These are phyloP conservation scores for Noctua fimbriata DNA, from an alignment of 2,888 invertebrate species.

Conservation along the genomic window DNA sequence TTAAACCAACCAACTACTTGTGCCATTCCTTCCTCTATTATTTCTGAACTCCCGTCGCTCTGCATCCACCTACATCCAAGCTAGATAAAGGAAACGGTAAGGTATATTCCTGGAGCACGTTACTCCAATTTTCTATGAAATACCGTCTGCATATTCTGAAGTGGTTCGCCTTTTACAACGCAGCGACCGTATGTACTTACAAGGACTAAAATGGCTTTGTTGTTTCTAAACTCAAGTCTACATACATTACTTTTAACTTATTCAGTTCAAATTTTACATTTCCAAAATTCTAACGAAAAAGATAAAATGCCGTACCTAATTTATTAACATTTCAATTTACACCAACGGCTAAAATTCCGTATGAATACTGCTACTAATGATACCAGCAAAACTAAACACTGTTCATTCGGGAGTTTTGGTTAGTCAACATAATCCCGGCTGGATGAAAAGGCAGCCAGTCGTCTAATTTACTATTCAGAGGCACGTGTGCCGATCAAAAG, in stretches of 20 bases:
- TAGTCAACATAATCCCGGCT: constrained; percentile 46
- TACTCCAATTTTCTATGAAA: constrained; percentile 28
- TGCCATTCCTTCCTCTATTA: constrained; percentile 19
- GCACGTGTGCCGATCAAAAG: constrained; percentile 65
- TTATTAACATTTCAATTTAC: constrained; percentile 3
- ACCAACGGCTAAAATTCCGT: neutral
- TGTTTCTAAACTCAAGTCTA: constrained; percentile 8
- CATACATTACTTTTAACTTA: neutral
- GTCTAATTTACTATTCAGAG: constrained; percentile 67
- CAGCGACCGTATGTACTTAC: neutral
- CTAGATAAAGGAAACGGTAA: constrained; percentile 30
- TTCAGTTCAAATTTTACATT: neutral
- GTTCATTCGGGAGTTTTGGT: constrained; percentile 51
- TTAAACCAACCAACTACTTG: constrained; percentile 7
- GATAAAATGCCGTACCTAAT: neutral
- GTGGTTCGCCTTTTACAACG: constrained; percentile 8
- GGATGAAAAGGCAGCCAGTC: constrained; percentile 56
- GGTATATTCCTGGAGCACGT: constrained; percentile 35
- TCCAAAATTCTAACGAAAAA: neutral
- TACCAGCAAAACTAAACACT: constrained; percentile 35
- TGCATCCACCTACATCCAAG: constrained; percentile 31
- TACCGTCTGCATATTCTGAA: constrained; percentile 29
- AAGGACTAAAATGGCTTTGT: neutral
- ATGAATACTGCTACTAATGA: constrained; percentile 23
- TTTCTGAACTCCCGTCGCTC: constrained; percentile 21